Evolutionary conservation across 1,140 invertebrate genomes (phyloP), one percentile per base, ranked within the genome.

Genomic region (Drosophila malerkotliana): DNA sequence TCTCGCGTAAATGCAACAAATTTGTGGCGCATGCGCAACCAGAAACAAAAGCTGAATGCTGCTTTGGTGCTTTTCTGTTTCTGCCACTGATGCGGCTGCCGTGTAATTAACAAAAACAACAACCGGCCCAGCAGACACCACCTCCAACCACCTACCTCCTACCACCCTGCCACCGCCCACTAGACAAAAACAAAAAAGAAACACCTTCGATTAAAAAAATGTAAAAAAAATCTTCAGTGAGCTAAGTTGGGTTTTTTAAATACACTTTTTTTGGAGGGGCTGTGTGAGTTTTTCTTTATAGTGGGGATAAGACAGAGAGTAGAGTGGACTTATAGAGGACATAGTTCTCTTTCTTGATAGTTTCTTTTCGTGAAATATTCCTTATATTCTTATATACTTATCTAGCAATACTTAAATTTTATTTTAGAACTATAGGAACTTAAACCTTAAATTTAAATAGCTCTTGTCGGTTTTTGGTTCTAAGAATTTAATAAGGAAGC

Each of bases 1-100:
- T 77, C 74, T 77, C 73, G 74, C 63, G 64, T 77, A 77, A 77
- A 77, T 77, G 74, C 74, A 77, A 77, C 74, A 77, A 77, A 77
- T 77, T 77, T 77, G 74, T 76, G 72, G 74, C 72, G 74, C 72
- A 77, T 77, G 74, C 73, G 74, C 74, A 77, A 77, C 74, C 72
- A 76, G 7, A 63, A 74, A 34, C 59, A 21, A 44, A 44, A 44
- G 41, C 41, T 18, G 34, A 37, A 37, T 37, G 41, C 41, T 44
- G 41, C 41, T 7, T 0, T 41, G 39, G 32, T 34, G 32, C 32
- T 34, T 41, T 41, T n/a, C 39, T 41, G 12, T 18, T 21, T 34
- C 47, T 48, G 32, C 48, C 39, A 32, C 21, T 41, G 45, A 9
- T 54, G 60, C 24, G 37, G 44, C 41, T 57, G 41, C 39, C 56